Conservation (phyloP, 2,113 vertebrate genomes). For the Thymallus thymallus region DNA sequence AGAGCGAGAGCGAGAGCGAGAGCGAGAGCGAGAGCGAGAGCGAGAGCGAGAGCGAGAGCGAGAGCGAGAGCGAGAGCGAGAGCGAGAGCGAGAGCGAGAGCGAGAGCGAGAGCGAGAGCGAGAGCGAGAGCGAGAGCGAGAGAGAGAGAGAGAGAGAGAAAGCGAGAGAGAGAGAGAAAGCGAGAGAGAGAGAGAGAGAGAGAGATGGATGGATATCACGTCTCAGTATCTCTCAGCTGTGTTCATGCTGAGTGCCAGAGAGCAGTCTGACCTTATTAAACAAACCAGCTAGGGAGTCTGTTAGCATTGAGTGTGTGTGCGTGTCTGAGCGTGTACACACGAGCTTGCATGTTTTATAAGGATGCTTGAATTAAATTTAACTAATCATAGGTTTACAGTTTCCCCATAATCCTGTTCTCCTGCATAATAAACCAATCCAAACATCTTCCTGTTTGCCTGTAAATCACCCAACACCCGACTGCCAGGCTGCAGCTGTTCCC, state of each 20-base stretch:
- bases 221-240: neutral
- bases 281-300: neutral
- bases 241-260: neutral
- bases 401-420: neutral
- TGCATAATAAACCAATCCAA: neutral
- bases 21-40: too few relatives aligned
- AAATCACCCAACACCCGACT: conserved; percentile 49
- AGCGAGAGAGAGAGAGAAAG: too few relatives aligned
- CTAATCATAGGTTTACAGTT: neutral
- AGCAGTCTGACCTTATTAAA: conserved; percentile 6
- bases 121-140: too few relatives aligned
- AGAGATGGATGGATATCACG: too few relatives aligned
- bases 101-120: too few relatives aligned
- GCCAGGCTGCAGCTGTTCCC: conserved; percentile 14
- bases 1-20: too few relatives aligned
- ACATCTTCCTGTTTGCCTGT: conserved; percentile 20
- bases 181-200: too few relatives aligned
- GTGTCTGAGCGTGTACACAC: neutral
- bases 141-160: too few relatives aligned
- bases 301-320: conserved; percentile 1
- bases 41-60: too few relatives aligned
- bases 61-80: too few relatives aligned
- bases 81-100: too few relatives aligned
- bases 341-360: neutral
- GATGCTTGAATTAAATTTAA: neutral